Percentiles rank a stretch among this genome's conserved stretches.
These are phyloP conservation scores for Atta cephalotes DNA, from an alignment of 1,140 invertebrate genomes.

Conservation along the genomic window DNA sequence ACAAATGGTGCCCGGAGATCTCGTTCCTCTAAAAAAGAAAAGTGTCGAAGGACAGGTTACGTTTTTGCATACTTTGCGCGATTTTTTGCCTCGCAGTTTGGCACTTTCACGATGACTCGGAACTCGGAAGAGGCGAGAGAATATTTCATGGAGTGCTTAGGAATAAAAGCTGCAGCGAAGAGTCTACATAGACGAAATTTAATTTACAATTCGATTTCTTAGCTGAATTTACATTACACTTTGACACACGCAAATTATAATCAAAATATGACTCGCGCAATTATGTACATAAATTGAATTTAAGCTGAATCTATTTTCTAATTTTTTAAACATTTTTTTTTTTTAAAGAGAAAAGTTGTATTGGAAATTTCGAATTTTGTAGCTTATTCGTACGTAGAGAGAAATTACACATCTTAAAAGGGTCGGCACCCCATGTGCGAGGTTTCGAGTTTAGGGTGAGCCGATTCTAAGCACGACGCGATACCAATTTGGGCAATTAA, in stretches of 20 bases:
- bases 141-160: slow-evolving; percentile 31
- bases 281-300: not conserved
- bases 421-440: too few relatives aligned
- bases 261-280: not conserved
- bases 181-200: slow-evolving; percentile 18
- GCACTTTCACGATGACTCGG: slow-evolving; percentile 45
- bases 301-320: not conserved
- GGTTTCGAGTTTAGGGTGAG: slow-evolving; percentile 6
- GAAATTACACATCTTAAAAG: slow-evolving; percentile 6
- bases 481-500: slow-evolving; percentile 84
- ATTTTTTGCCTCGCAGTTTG: slow-evolving; percentile 28
- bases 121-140: slow-evolving; percentile 3
- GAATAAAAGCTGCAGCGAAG: not conserved
- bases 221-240: not conserved
- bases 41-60: slow-evolving; percentile 52
- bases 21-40: slow-evolving; percentile 29
- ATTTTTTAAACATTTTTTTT: not conserved
- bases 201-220: slow-evolving; percentile 29
- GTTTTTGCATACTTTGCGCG: slow-evolving; percentile 44
- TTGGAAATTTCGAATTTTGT: slow-evolving; percentile 1
- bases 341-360: not conserved
- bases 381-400: not conserved
- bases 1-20: slow-evolving; percentile 65
- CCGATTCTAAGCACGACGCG: slow-evolving; percentile 49
- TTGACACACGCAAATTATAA: not conserved